Evolutionary conservation across 2,113 vertebrate species (phyloP), one percentile per base, ranked within the genome.

Genomic region (Pollimyrus isidori): DNA sequence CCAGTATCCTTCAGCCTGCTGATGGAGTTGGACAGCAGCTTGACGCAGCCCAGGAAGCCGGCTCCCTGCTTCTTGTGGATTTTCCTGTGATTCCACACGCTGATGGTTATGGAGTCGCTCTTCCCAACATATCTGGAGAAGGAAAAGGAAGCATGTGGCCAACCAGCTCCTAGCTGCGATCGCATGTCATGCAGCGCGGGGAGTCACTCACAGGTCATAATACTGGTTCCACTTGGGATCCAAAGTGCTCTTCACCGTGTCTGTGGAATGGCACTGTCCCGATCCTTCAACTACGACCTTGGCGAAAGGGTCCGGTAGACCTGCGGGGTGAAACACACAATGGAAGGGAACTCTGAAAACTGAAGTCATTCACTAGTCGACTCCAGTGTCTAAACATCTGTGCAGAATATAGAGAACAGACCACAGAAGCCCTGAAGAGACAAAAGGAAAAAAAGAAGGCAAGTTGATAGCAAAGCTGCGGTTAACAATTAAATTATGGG

Each of bases 161-260:
- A 35, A 58, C 10, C 7, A 45, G 19, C 19, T 35, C 73, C 46
- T 19, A 23, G 69, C 69, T 89, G 80, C 42, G 39, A 83, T 11
- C 49, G 0, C 26, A 6, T 1, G n/a, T 86, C 13, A 26, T 21
- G 23, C 13, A 10, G 45, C 4, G 35, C 9, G 46, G 17, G n/a
- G 5, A n/a, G 21, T 39, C 45, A 83, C 98, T 98, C 94, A 99
- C 98, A 99, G 96, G 91, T 99, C 98, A 0, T 99, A 99, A 94
- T 99, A 98, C 94, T 99, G 98, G 95, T 98, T 99, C 98, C 98
- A 99, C 93, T 99, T 99, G 91, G 98, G 98, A 95, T 99, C 98
- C 96, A 99, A 92, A 0, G 98, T 98, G 96, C 97, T 99, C 95
- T 99, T 99, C 95, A 99, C 98, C 91, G 98, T 99, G 96, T 99